Evolutionary conservation across 2,888 invertebrate species (phyloP), one percentile per base, ranked within the genome.

Genomic region (Orthosia cruda): DNA sequence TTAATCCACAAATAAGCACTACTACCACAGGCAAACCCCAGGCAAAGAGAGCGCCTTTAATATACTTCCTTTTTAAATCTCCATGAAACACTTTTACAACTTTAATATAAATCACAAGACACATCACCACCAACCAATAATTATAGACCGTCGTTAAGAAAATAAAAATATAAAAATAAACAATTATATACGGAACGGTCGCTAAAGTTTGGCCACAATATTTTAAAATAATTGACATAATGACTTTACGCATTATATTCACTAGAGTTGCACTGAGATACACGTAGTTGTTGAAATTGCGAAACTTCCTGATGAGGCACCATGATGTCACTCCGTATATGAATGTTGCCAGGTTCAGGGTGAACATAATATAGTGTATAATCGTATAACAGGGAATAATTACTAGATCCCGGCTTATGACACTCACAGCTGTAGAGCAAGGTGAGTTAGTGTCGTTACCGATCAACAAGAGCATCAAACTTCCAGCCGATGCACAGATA

Each of bases 271-370:
- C 67, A 62, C 20, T 67, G 20, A 78, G 62, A 50, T 64, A 79
- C 54, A 78, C 73, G 15, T 62, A 80, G 26, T 80, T 80, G 52
- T 66, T 80, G n/a, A 81, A 80, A 58, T 80, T 61, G 3, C 79
- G 76, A 12, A 81, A 80, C 11, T 75, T 54, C 5, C 40, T 62
- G 12, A 63, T 70, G 49, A 80, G 13, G 15, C 23, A 66, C 81
- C 81, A 80, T 3, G 70, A 80, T n/a, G 32, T 55, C 26, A 75
- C 49, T 70, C 70, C 76, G 47, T 81, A 81, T 20, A 75, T 45
- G 23, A 80, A 76, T 4, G 76, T 26, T 0, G 26, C 26, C 45
- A 68, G 4, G 9, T 20, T 55, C n/a, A 76, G 2, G 16, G 23
- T 0, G 3, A 65, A 55, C 11, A 72, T 3, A 13, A n/a, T 32